Evolutionary conservation across 2,113 vertebrate genomes (phyloP), one percentile per base, ranked within the genome.

Genomic region (Carassius carassius): DNA sequence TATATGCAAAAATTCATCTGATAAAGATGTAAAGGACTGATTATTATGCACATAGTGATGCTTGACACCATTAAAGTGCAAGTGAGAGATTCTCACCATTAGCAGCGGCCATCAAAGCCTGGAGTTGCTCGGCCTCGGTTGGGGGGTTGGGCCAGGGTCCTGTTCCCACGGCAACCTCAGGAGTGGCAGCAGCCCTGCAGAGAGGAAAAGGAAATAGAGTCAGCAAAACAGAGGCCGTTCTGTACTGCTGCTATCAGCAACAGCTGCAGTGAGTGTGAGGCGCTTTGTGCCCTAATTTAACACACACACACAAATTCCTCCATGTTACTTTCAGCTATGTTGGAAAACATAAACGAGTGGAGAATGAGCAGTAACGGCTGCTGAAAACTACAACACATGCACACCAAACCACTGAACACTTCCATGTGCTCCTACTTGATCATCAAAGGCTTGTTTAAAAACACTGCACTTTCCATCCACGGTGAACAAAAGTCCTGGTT

Each of bases 91-190:
- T 73, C 23, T 54, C 90, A 99, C 98, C 97, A 0, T 98, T 98
- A 63, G 97, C 97, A 13, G 98, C 97, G 16, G 97, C 98, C 96
- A 99, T 99, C 94, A 99, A 95, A 62, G 97, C 98, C 90, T 99
- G 97, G 89, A 99, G 96, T 95, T 98, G 94, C 93, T 99, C 98
- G 0, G 98, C 97, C 89, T 99, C 98, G 86, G 97, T 98, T 78
- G 97, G 97, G 92, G 98, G 98, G 92, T 97, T 98, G 23, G 97
- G 97, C 98, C 98, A 99, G 78, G 97, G 97, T 91, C 97, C 97
- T 17, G 96, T 97, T 95, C 98, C 98, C 92, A 99, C 96, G 86
- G 94, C 91, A 86, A 93, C 94, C 91, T 95, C 94, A 21, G 95
- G 94, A 92, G 92, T 92, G 91, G 93, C 94, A 78, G 92, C 89